Conservation (phyloP, 2,888 invertebrate species). For the Cerceris rybyensis region DNA sequence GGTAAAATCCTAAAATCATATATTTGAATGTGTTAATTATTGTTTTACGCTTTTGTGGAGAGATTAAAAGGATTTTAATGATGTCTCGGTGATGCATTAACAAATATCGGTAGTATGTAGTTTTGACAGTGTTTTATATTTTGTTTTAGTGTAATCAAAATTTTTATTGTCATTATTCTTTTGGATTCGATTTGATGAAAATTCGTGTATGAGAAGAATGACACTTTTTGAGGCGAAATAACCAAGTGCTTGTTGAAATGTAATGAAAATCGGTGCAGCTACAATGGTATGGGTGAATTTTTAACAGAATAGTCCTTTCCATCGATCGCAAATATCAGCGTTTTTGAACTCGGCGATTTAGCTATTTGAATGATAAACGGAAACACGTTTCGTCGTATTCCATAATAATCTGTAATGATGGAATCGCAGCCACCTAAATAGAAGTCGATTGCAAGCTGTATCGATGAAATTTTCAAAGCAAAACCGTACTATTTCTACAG, state of each 20-base stretch:
- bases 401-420: slow-evolving; percentile 58
- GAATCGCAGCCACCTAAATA: slow-evolving; percentile 33
- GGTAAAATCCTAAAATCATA: no score
- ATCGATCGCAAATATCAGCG: slow-evolving; percentile 30
- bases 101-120: background rate
- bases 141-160: background rate
- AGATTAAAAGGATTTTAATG: no score
- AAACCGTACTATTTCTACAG: background rate
- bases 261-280: slow-evolving; percentile 30
- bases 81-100: no score
- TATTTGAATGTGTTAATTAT: no score
- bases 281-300: slow-evolving; percentile 52
- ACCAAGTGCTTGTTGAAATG: slow-evolving; percentile 50
- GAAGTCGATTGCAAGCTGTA: slow-evolving; percentile 21
- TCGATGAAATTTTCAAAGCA: slow-evolving; percentile 31
- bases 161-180: slow-evolving; percentile 37
- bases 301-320: slow-evolving; percentile 53
- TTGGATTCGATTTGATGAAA: slow-evolving; percentile 26
- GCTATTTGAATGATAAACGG: slow-evolving; percentile 34
- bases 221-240: slow-evolving; percentile 37
- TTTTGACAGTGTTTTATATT: background rate
- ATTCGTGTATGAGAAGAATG: slow-evolving; percentile 43
- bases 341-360: slow-evolving; percentile 35
- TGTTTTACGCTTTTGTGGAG: no score
- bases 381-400: slow-evolving; percentile 45